Base-by-base conservation (phyloP, 2,797 vertebrate species). In the Chaenodraco wilsoni region DNA sequence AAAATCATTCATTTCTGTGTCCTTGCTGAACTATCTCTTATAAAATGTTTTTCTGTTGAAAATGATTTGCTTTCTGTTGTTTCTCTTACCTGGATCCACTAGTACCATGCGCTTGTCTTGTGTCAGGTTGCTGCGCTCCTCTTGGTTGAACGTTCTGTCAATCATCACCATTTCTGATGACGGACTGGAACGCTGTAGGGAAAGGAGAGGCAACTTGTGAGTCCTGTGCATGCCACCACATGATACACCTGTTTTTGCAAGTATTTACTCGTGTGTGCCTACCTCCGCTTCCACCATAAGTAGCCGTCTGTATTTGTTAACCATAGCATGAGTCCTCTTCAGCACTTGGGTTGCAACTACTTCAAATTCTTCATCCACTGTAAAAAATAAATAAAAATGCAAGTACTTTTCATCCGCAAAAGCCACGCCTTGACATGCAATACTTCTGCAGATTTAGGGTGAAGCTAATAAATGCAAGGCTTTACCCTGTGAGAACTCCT, bases 81-180 rank as follows among this genome's bases (percentile, higher is more conserved):
- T 19, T 8, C 48, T 65, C 91, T 92, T 91, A 99, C 98, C 98
- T 89, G 96, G 97, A 93, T 99, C 97, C 72, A 98, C 96, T 37
- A 98, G 94, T 57, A 96, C 93, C 92, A 93, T 95, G 45, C 98
- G 96, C 90, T 98, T 99, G 92, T 99, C 98, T 76, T 97, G 95
- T 4, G 97, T 98, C 85, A 99, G 92, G 86, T 94, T 95, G 56
- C 94, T 94, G 74, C 97, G 95, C 84, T 99, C 98, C 77, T 99
- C 98, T 79, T 99, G 98, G 92, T 99, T 99, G 91, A 99, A 99
- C 84, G 98, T 98, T 82, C 98, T 94, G 75, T 99, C 97, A 45
- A 99, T 97, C 98, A 99, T 99, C 80, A 99, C 98, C 94, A 97
- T 97, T 91, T 99, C 98, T 48, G 98, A 98, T 21, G 98, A 99